Conservation (phyloP, 2,888 invertebrate genomes). For the Erebia palarica region DNA sequence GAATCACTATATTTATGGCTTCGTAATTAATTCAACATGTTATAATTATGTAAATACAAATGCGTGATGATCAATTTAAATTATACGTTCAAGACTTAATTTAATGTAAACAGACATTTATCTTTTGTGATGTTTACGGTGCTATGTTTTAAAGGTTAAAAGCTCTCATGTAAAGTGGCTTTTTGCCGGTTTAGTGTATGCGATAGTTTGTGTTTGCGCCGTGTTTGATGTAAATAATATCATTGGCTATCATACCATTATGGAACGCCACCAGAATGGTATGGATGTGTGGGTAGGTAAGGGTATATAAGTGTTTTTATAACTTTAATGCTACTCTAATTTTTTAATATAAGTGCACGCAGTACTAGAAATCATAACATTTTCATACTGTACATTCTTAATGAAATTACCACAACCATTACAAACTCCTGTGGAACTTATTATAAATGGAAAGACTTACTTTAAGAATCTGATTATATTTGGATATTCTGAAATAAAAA, state of each 20-base stretch:
- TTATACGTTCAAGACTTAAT: constrained; percentile 73
- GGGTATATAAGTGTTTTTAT: constrained; percentile 60
- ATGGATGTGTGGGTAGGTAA: constrained; percentile 84
- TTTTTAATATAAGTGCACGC: constrained; percentile 1
- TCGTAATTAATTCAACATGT: constrained; percentile 77
- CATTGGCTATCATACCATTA: constrained; percentile 73
- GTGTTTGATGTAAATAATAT: constrained; percentile 57
- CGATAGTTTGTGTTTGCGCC: constrained; percentile 50
- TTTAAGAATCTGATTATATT: too few relatives aligned
- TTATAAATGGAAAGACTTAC: too few relatives aligned
- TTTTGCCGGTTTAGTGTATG: constrained; percentile 51
- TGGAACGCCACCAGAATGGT: constrained; percentile 83
- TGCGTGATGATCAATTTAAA: constrained; percentile 77
- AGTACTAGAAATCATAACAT: neutral
- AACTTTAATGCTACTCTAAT: constrained; percentile 35
- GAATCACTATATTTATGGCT: constrained; percentile 74
- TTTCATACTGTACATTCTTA: too few relatives aligned
- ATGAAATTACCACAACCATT: too few relatives aligned
- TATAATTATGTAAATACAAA: constrained; percentile 79
- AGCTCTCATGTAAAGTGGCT: constrained; percentile 58
- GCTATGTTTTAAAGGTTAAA: constrained; percentile 54
- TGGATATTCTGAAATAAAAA: too few relatives aligned
- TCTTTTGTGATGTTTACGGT: constrained; percentile 73
- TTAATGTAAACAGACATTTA: constrained; percentile 78
- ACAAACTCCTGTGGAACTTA: too few relatives aligned